Conservation (phyloP, 2,888 invertebrate species). For the Pheosia gnoma region DNA sequence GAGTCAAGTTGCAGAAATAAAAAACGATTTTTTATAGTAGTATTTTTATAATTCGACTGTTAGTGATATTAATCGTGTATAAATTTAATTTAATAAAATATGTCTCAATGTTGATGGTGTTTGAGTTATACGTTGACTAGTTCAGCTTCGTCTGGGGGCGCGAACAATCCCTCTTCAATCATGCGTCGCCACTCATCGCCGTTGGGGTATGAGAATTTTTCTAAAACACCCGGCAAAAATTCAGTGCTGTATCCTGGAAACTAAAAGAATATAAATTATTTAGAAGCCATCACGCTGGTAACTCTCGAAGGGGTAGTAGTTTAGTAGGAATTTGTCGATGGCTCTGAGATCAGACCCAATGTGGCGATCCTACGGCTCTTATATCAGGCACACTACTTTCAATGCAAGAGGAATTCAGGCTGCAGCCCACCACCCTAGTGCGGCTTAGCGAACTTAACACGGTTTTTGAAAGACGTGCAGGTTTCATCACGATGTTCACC, state of each 20-base stretch:
- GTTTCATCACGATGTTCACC: too few relatives aligned
- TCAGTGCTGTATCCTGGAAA: conserved; percentile 92
- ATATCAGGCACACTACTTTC: too few relatives aligned
- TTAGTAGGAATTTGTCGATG: too few relatives aligned
- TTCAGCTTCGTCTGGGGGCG: conserved; percentile 77
- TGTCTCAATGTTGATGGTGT: conserved; percentile 3
- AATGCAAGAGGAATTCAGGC: too few relatives aligned
- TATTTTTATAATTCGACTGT: conserved; percentile 6
- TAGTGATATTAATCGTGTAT: conserved; percentile 5
- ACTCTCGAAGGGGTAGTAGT: too few relatives aligned
- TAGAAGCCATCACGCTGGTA: too few relatives aligned
- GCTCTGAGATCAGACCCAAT: too few relatives aligned
- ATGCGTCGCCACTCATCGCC: conserved; percentile 91
- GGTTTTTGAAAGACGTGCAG: too few relatives aligned
- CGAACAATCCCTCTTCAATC: conserved; percentile 85
- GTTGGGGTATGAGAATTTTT: conserved; percentile 89
- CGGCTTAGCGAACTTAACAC: too few relatives aligned
- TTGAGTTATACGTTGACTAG: conserved; percentile 55
- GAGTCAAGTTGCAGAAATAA: too few relatives aligned
- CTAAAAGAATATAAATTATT: conserved; percentile 64
- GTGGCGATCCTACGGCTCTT: too few relatives aligned
- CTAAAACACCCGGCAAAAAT: conserved; percentile 87
- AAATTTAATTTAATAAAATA: not conserved
- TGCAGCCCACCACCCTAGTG: too few relatives aligned
- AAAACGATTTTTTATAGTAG: not conserved